Percentiles rank a stretch among this genome's conserved stretches.
Evolutionary conservation across 2,888 invertebrate genomes (phyloP).

Genomic region (Bhutanitis thaidina): DNA sequence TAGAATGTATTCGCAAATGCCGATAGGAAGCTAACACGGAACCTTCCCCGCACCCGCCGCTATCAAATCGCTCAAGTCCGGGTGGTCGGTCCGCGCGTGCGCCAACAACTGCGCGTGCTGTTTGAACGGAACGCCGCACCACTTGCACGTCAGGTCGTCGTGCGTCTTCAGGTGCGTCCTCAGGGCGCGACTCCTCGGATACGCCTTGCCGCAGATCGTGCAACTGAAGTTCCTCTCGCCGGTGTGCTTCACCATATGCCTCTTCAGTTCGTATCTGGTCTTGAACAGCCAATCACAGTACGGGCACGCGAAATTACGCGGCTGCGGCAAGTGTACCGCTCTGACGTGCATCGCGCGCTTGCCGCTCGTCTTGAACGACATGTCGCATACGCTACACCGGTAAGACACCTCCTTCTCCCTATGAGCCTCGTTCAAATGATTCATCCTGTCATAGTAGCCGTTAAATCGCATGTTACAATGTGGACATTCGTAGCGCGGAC

Average conservation of each 20-base stretch:
- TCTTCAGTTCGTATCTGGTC: slow-evolving; percentile 60
- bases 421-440: slow-evolving; percentile 60
- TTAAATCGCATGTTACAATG: slow-evolving; percentile 60
- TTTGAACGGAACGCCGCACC: slow-evolving; percentile 47
- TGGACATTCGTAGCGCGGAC: slow-evolving; percentile 64
- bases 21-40: slow-evolving; percentile 21
- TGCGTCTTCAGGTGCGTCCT: slow-evolving; percentile 57
- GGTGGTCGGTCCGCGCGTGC: slow-evolving; percentile 43
- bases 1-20: too few relatives aligned
- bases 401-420: slow-evolving; percentile 58
- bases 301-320: slow-evolving; percentile 48
- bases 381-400: slow-evolving; percentile 55
- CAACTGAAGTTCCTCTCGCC: slow-evolving; percentile 59
- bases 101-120: slow-evolving; percentile 39
- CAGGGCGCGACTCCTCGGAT: slow-evolving; percentile 51
- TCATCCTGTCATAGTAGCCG: slow-evolving; percentile 62
- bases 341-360: slow-evolving; percentile 57
- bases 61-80: slow-evolving; percentile 37
- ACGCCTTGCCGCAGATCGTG: slow-evolving; percentile 54
- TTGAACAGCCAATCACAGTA: slow-evolving; percentile 63
- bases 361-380: slow-evolving; percentile 62
- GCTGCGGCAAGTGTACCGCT: slow-evolving; percentile 54
- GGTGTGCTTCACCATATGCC: slow-evolving; percentile 62
- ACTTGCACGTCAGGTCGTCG: slow-evolving; percentile 49
- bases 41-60: slow-evolving; percentile 27